These are phyloP conservation scores for Aplysia californica DNA, from an alignment of 1,140 invertebrate species.

Conservation along the genomic window DNA sequence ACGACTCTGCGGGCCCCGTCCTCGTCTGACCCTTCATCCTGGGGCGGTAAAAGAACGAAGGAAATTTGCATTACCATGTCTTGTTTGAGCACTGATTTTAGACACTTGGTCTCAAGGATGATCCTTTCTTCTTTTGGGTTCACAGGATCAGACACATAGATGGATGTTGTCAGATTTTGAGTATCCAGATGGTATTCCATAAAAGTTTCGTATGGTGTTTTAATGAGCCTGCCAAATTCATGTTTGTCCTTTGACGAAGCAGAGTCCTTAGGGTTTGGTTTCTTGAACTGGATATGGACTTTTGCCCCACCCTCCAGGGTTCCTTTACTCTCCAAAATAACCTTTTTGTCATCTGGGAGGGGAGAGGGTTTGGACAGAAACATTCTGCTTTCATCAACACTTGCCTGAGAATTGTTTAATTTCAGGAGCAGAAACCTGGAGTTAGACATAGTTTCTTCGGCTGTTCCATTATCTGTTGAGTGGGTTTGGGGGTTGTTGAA, in stretches of 20 bases:
- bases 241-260: too few relatives aligned
- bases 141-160: not conserved
- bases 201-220: not conserved
- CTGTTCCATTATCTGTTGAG: too few relatives aligned
- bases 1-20: slow-evolving; percentile 31
- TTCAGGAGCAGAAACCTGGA: too few relatives aligned
- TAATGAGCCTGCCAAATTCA: not conserved
- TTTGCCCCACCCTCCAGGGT: not conserved
- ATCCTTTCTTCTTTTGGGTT: slow-evolving; percentile 2
- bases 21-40: slow-evolving; percentile 23
- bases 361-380: too few relatives aligned
- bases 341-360: too few relatives aligned
- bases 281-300: not conserved
- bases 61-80: slow-evolving; percentile 16
- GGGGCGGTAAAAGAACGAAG: slow-evolving; percentile 42
- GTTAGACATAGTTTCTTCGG: too few relatives aligned
- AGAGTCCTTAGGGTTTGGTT: not conserved
- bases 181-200: not conserved
- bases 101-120: not conserved
- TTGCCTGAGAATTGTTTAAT: too few relatives aligned
- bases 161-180: not conserved
- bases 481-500: too few relatives aligned
- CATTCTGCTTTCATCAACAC: too few relatives aligned
- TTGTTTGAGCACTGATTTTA: not conserved
- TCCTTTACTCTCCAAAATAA: not conserved